Percentiles rank a stretch among this genome's conserved stretches.
phyloP scores from a whole-genome alignment of 2,888 invertebrate genomes.

The Melinaea menophilus region DNA sequence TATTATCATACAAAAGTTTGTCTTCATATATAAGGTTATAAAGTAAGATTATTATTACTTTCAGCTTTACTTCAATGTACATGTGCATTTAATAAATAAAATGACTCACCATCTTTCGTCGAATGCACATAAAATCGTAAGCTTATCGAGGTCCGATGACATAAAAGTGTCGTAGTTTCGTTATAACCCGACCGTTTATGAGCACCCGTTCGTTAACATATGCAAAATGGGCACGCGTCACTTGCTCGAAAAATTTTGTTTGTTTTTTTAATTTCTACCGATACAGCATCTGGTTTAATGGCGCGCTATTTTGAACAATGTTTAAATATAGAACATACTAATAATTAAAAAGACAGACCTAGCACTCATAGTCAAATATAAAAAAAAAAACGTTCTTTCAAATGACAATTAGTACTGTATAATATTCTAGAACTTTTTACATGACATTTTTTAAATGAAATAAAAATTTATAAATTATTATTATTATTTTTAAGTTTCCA shows the following conservation, averaged over 20 bases:
- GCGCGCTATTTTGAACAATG: background rate
- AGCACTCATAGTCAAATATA: too few relatives aligned
- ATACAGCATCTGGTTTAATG: constrained; percentile 38
- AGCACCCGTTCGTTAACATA: constrained; percentile 41
- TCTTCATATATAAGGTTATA: too few relatives aligned
- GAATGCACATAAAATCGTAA: constrained; percentile 33
- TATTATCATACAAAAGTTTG: too few relatives aligned
- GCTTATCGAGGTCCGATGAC: constrained; percentile 49
- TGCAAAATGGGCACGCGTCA: constrained; percentile 53
- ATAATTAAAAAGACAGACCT: background rate
- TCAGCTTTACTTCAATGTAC: constrained; percentile 5
- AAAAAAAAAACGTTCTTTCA: too few relatives aligned
- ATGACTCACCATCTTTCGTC: constrained; percentile 27
- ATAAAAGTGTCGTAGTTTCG: constrained; percentile 54
- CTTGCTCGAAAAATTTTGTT: constrained; percentile 33
- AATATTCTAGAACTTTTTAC: too few relatives aligned
- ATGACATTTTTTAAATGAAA: too few relatives aligned
- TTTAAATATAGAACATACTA: background rate
- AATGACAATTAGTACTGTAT: too few relatives aligned
- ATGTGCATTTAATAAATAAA: background rate
- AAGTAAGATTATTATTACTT: background rate
- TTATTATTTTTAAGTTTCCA: too few relatives aligned
- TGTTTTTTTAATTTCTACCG: constrained; percentile 37
- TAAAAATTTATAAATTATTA: too few relatives aligned
- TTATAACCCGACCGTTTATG: constrained; percentile 42